A percentile compares a stretch with the other conserved stretches of the same genome.
Evolutionary conservation across 2,888 invertebrate genomes (phyloP).

Genomic region (Pachycephus smyrnensis): DNA sequence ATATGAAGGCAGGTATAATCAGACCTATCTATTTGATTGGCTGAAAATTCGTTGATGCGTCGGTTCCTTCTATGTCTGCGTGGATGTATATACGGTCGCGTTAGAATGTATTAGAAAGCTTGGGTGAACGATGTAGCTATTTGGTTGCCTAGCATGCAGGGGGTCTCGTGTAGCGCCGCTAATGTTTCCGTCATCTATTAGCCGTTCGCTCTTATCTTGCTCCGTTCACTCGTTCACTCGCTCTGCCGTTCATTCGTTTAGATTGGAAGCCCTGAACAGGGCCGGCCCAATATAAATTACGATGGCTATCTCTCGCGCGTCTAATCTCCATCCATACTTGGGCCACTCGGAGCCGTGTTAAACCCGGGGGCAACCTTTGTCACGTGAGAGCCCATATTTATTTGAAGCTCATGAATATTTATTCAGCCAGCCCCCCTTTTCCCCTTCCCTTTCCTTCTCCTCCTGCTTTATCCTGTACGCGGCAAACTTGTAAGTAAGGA

Average conservation of each 20-base stretch:
- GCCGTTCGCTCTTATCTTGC: constrained; percentile 20
- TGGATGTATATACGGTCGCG: neutral
- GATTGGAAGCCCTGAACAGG: constrained; percentile 38
- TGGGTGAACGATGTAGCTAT: constrained; percentile 12
- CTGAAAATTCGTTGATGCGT: too few relatives aligned
- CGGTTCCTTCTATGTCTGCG: too few relatives aligned
- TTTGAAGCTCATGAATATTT: constrained; percentile 11
- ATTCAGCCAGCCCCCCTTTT: neutral
- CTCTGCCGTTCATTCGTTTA: constrained; percentile 34
- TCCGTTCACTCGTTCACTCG: constrained; percentile 22
- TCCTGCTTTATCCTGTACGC: too few relatives aligned
- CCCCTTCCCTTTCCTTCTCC: too few relatives aligned
- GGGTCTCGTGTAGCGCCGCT: constrained; percentile 21
- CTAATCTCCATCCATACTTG: constrained; percentile 20
- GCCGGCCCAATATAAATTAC: constrained; percentile 39
- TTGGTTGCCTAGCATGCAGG: constrained; percentile 10
- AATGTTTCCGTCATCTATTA: constrained; percentile 29
- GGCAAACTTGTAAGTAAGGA: neutral
- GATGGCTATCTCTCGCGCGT: constrained; percentile 38
- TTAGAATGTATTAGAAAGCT: neutral
- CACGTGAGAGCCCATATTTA: constrained; percentile 24
- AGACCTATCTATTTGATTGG: too few relatives aligned
- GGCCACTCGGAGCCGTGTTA: constrained; percentile 25
- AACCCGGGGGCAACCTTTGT: constrained; percentile 33
- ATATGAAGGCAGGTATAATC: too few relatives aligned